Evolutionary conservation across 2,888 invertebrate genomes (phyloP), one percentile per base, ranked within the genome.

Genomic region (Synanthedon andrenaeformis): DNA sequence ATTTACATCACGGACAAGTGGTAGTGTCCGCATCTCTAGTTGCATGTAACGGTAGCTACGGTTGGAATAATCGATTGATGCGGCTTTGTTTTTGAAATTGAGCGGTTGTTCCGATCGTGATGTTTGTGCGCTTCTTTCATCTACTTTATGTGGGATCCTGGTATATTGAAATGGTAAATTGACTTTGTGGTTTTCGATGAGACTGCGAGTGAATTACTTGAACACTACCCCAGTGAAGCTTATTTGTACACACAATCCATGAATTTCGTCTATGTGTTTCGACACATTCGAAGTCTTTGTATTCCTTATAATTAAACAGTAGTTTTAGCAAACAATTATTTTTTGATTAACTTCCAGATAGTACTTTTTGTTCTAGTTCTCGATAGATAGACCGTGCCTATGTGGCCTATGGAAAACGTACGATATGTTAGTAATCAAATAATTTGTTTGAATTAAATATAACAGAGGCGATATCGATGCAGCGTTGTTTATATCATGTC

Each of bases 21-120:
- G 49, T 49, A 14, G 17, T 5, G 49, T 14, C 14, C 45, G 49
- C 13, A 49, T 49, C 23, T 49, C 49, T 49, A 49, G 49, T 63
- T 69, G 66, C 68, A 69, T 68, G 70, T 84, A 85, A 84, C 85
- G 84, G 85, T 84, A 84, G 86, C 80, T 57, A 62, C 67, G 63
- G 67, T 66, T 70, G 69, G 81, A 78, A 78, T 81, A 82, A 81
- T 83, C 78, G 72, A 76, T 74, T 74, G 73, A 73, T 69, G 68
- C 70, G 68, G 76, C 79, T 85, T 84, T 82, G 85, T 82, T 81
- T 83, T 78, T 73, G 78, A 79, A 82, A 85, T 85, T 81, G 85
- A 82, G 81, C 79, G 79, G 80, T 80, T 73, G 68, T 28, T 63
- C 52, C 54, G 61, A 59, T 84, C 83, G 84, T 84, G 83, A 82